These are phyloP conservation scores for Gisinianus flammeolus DNA, from an alignment of 2,888 invertebrate species.

Conservation along the genomic window DNA sequence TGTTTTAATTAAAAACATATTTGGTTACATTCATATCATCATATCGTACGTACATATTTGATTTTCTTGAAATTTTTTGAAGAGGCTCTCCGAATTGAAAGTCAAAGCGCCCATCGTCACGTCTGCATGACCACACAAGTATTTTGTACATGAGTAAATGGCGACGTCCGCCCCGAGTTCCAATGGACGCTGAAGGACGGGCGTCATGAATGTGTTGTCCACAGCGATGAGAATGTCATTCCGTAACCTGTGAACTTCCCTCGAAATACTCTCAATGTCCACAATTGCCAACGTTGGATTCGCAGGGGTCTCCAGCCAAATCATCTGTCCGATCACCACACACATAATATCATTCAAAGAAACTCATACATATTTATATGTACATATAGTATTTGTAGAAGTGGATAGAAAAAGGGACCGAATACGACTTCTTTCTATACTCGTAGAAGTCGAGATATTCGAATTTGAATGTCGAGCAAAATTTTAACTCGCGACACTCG, in stretches of 20 bases:
- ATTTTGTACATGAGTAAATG: conserved; percentile 69
- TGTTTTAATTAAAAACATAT: no score
- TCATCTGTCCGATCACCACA: conserved; percentile 60
- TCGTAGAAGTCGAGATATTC: no score
- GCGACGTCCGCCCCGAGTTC: conserved; percentile 68
- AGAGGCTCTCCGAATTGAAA: conserved; percentile 64
- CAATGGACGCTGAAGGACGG: conserved; percentile 64
- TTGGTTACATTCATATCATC: background rate
- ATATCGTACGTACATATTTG: conserved; percentile 63
- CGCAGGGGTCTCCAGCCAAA: conserved; percentile 70
- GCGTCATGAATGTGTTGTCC: conserved; percentile 65
- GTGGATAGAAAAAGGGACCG: no score
- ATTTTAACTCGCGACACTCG: no score
- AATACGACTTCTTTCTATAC: no score
- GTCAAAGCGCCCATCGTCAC: conserved; percentile 68
- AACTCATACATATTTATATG: no score
- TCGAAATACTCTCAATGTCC: conserved; percentile 65
- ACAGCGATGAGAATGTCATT: conserved; percentile 63
- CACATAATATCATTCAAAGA: background rate
- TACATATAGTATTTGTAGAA: no score
- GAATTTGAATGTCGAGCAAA: no score
- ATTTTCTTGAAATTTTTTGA: conserved; percentile 64
- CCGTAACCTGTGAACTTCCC: conserved; percentile 60
- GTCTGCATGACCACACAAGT: conserved; percentile 69
- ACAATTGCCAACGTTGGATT: conserved; percentile 68